phyloP scores from a whole-genome alignment of 30 jellyfish, hydroid and myxozoan genomes.

The Chrysaora quinquecirrha region DNA sequence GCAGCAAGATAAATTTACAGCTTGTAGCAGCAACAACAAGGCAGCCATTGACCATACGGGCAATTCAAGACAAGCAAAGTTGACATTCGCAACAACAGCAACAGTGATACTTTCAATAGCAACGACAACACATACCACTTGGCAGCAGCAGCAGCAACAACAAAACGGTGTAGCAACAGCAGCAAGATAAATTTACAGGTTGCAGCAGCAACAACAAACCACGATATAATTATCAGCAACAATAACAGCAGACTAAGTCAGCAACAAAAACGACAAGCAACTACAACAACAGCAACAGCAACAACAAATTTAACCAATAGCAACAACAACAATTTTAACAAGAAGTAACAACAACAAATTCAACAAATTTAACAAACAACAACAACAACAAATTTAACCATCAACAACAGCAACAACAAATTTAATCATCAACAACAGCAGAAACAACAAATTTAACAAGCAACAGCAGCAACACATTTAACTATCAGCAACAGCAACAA shows the following conservation, averaged over 20 bases:
- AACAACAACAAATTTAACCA: neutral
- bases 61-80: neutral
- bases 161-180: neutral
- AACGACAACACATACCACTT: too few relatives aligned
- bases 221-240: too few relatives aligned
- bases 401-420: neutral
- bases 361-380: neutral
- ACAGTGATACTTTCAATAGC: neutral
- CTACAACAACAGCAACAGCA: neutral
- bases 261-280: neutral
- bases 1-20: neutral
- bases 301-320: neutral
- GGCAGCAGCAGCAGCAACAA: constrained; percentile 1
- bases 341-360: neutral
- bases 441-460: neutral
- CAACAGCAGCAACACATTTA: neutral
- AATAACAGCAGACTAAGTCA: neutral
- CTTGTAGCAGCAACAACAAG: neutral
- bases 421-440: neutral
- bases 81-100: neutral
- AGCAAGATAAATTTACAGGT: neutral
- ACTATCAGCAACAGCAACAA: too few relatives aligned
- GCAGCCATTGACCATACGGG: too few relatives aligned
- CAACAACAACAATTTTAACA: neutral
- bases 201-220: neutral